These are phyloP conservation scores for Melanotaenia nigrans DNA, from an alignment of 2,797 vertebrate genomes.

Conservation along the genomic window DNA sequence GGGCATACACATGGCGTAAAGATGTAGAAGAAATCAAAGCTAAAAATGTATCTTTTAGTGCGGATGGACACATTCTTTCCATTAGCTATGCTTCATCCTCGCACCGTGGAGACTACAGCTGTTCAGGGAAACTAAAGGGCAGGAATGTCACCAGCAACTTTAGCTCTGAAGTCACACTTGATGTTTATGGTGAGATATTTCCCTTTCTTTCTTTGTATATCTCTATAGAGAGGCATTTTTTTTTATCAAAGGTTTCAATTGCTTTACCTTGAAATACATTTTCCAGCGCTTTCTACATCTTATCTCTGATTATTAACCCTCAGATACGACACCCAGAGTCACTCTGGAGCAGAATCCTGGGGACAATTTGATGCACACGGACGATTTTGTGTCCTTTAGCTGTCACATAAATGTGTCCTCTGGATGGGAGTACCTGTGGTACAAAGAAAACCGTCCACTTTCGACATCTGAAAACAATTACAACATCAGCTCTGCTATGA, in stretches of 20 bases:
- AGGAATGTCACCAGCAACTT: constrained; percentile 25
- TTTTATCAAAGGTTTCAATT: not conserved
- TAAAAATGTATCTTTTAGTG: not conserved
- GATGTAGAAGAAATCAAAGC: rapidly evolving
- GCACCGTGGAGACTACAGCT: constrained; percentile 47
- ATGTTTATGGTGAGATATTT: constrained; percentile 67
- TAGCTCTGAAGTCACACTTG: constrained; percentile 20
- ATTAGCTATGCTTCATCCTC: constrained; percentile 25
- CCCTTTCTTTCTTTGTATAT: not conserved
- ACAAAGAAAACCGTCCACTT: rapidly evolving
- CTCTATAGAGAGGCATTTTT: not conserved
- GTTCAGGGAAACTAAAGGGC: constrained; percentile 48
- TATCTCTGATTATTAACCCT: not conserved
- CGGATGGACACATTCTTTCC: constrained; percentile 8
- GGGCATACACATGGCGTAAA: constrained; percentile 67
- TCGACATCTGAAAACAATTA: rapidly evolving
- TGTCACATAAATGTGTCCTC: constrained; percentile 64
- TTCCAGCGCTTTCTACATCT: constrained; percentile 12
- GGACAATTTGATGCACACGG: constrained; percentile 44
- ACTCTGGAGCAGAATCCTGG: constrained; percentile 39
- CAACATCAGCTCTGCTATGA: constrained; percentile 20
- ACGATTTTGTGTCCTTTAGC: constrained; percentile 54
- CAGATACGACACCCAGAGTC: constrained; percentile 48
- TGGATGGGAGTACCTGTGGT: constrained; percentile 73
- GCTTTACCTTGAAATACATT: not conserved